Conservation (phyloP, 2,113 vertebrate genomes). For the Suricata suricatta region DNA sequence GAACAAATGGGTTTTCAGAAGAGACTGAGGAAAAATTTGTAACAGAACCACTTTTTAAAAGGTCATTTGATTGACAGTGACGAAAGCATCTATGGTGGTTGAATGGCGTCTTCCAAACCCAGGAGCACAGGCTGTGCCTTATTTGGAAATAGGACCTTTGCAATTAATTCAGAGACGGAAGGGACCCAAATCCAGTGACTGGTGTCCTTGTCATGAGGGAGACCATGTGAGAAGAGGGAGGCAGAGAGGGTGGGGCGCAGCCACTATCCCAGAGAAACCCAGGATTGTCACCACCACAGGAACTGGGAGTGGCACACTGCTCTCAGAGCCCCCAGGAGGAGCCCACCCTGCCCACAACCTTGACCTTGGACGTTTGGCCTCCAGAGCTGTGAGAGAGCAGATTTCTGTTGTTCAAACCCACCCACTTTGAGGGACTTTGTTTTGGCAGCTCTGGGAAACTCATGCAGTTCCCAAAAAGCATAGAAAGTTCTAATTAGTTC, state of each 20-base stretch:
- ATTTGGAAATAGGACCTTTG: neutral
- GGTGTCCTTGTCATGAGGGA: neutral
- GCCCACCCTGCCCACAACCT: neutral
- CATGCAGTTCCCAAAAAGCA: rapidly evolving
- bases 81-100: rapidly evolving
- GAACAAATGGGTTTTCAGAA: neutral
- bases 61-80: rapidly evolving
- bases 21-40: neutral
- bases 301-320: neutral
- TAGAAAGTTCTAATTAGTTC: rapidly evolving
- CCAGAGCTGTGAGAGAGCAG: neutral
- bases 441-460: neutral
- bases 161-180: neutral
- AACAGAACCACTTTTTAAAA: neutral
- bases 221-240: neutral
- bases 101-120: too few species aligned
- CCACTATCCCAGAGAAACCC: rapidly evolving
- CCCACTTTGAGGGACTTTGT: rapidly evolving
- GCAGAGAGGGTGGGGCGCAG: rapidly evolving
- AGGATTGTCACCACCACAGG: too few species aligned
- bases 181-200: neutral
- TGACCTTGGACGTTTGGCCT: neutral
- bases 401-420: neutral
- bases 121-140: neutral
- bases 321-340: neutral